Evolutionary conservation across 2,888 invertebrate genomes (phyloP).

Genomic region (Abscondita cerata): DNA sequence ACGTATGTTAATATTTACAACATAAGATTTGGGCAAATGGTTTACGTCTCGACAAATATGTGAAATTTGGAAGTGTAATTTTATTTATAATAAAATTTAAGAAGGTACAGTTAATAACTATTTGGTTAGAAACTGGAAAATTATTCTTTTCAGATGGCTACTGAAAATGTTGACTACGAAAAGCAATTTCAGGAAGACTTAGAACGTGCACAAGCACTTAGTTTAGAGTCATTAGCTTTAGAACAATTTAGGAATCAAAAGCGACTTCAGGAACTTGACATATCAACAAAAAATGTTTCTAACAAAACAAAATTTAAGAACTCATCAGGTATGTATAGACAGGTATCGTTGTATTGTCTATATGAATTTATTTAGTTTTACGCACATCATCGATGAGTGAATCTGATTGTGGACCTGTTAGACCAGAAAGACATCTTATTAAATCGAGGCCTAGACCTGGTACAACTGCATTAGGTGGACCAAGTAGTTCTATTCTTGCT

Average conservation of each 20-base stretch:
- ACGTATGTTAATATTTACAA: slow-evolving; percentile 21
- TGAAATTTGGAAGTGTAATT: background rate
- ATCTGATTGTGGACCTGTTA: slow-evolving; percentile 48
- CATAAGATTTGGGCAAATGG: slow-evolving; percentile 1
- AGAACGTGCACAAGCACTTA: slow-evolving; percentile 86
- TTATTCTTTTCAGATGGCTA: slow-evolving; percentile 23
- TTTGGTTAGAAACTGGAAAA: background rate
- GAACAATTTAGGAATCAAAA: slow-evolving; percentile 81
- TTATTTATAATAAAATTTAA: too few species aligned
- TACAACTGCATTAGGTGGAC: slow-evolving; percentile 59
- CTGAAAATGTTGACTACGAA: slow-evolving; percentile 68
- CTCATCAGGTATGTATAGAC: slow-evolving; percentile 45
- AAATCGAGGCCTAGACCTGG: slow-evolving; percentile 68
- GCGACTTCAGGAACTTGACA: slow-evolving; percentile 56
- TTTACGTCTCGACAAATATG: slow-evolving; percentile 3
- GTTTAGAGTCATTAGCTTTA: slow-evolving; percentile 83
- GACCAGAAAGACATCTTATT: slow-evolving; percentile 57
- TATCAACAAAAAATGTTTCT: slow-evolving; percentile 38
- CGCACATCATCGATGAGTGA: slow-evolving; percentile 55
- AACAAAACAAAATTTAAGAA: slow-evolving; percentile 37
- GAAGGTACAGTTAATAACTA: background rate
- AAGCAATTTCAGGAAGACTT: slow-evolving; percentile 85
- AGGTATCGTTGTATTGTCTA: slow-evolving; percentile 2
- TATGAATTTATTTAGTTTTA: slow-evolving; percentile 44
- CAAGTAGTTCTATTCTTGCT: slow-evolving; percentile 59